Evolutionary conservation across 2,113 vertebrate genomes (phyloP), one percentile per base, ranked within the genome.

Genomic region (Daphoenositta chrysoptera): DNA sequence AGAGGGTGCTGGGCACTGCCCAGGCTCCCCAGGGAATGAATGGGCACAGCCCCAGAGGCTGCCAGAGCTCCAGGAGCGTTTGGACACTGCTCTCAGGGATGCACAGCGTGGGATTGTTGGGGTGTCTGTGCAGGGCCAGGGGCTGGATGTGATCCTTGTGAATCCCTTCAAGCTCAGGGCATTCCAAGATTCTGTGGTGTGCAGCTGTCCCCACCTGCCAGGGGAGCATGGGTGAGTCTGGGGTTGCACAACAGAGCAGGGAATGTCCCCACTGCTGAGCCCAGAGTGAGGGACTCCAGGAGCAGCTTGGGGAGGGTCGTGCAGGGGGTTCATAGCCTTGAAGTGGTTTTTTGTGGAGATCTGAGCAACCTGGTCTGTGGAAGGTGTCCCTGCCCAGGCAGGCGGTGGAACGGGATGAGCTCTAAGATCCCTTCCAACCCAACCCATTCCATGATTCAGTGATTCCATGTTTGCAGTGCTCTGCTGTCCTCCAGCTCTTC

Each of bases 21-120:
- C 42, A 42, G 66, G 16, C 47, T 83, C 47, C 33, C 27, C 47
- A 37, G 61, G 37, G 37, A 48, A 66, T 57, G 70, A 45, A 56
- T 50, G 61, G 61, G 2, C 50, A 15, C 6, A 0, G 42, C 26
- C 20, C 51, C 11, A n/a, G 1, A 58, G 37, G 61, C 44, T 76
- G 51, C 20, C 53, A 33, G 53, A 76, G 44, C 53, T 86, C 13
- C 71, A 37, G 37, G 13, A 42, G 35, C 0, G 7, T 51, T 58
- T 50, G 53, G 53, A 5, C 51, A 37, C 0, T 0, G 0, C 53
- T 37, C 2, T 1, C 35, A 11, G 35, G 51, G 40, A 19, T 31
- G 37, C 21, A 0, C 42, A 57, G 60, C 5, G 16, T 57, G 70
- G 15, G 51, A 6, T 35, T 65, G 50, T 30, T 66, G 60, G 60